These are phyloP conservation scores for Axis porcinus DNA, from an alignment of 2,113 vertebrate genomes.

Conservation along the genomic window DNA sequence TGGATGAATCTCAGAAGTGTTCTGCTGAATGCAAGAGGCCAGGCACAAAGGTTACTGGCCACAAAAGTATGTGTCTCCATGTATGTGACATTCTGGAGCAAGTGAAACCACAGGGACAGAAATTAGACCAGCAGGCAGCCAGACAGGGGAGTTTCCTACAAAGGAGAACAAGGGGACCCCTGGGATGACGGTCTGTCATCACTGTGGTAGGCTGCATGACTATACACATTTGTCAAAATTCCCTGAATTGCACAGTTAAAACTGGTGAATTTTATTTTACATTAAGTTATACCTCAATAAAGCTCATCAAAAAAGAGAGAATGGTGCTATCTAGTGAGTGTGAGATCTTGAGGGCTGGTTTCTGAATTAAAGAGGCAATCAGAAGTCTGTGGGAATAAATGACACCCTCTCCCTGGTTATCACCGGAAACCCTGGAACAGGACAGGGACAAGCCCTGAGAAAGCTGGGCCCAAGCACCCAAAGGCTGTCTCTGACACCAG, in stretches of 20 bases:
- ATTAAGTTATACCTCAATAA: not conserved
- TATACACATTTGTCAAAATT: not conserved
- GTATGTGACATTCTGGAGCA: not conserved
- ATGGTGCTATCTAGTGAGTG: no score
- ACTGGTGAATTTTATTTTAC: not conserved
- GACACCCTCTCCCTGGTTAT: not conserved
- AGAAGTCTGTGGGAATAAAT: not conserved
- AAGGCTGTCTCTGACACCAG: not conserved
- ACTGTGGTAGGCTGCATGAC: not conserved
- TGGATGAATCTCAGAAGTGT: not conserved
- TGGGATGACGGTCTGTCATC: fast-evolving
- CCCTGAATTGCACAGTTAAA: not conserved
- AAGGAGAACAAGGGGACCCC: no score
- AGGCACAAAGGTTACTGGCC: not conserved
- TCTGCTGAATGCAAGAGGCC: not conserved
- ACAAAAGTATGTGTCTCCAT: not conserved
- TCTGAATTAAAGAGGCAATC: not conserved
- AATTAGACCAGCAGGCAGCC: not conserved
- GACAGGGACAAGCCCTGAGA: not conserved
- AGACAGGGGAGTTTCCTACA: not conserved
- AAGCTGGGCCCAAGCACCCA: not conserved
- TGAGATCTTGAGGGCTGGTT: not conserved
- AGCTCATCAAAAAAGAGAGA: not conserved
- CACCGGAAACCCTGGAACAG: not conserved
- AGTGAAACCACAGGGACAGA: not conserved